These are phyloP conservation scores for Chamaetylas fuelleborni DNA, from an alignment of 2,113 vertebrate genomes.

Conservation along the genomic window DNA sequence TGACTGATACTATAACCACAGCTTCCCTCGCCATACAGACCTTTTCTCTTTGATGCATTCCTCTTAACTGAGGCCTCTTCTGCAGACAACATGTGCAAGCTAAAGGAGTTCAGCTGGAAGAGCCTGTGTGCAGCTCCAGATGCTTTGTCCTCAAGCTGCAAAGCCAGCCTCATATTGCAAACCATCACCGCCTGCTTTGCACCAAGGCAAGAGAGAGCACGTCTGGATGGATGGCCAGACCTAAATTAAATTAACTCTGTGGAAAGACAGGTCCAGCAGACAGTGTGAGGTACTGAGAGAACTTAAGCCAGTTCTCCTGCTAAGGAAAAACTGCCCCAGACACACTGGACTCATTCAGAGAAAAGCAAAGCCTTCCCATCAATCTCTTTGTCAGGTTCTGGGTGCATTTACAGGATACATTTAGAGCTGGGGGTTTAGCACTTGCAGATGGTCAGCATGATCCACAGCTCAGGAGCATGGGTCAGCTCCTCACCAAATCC, in stretches of 20 bases:
- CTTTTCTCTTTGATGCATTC: neutral
- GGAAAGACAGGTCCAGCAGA: neutral
- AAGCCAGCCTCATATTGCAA: neutral
- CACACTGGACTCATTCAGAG: neutral
- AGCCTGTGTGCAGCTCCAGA: neutral
- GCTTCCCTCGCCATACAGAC: accelerated
- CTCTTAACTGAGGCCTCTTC: neutral
- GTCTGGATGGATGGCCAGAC: neutral
- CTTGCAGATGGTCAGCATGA: neutral
- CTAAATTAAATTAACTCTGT: neutral
- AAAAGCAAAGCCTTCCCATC: neutral
- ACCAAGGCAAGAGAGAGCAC: neutral
- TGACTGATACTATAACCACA: accelerated
- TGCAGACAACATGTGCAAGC: neutral
- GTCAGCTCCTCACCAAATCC: neutral
- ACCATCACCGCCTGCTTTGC: neutral
- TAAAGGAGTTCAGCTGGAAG: neutral
- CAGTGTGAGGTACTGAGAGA: neutral
- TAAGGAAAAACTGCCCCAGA: neutral
- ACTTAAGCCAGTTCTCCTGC: neutral
- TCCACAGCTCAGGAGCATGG: neutral
- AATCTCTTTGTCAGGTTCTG: neutral
- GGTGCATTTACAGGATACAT: accelerated
- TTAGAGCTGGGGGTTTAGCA: neutral
- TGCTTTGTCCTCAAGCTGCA: neutral